Base-by-base conservation (phyloP, 2,113 vertebrate genomes). In the Oceanites oceanicus region DNA sequence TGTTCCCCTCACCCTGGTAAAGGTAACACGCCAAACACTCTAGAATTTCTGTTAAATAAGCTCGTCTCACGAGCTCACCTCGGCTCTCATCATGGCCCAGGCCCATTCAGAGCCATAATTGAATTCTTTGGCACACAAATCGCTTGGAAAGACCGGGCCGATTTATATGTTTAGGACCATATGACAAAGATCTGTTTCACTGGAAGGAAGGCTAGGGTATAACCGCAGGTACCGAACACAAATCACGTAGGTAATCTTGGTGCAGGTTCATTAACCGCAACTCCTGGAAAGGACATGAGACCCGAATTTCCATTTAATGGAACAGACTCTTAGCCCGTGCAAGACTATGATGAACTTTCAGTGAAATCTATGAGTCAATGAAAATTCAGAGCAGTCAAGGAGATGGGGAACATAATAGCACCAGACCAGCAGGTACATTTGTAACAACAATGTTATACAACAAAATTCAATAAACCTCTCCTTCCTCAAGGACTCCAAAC, bases 141-240 rank as follows among this genome's bases (percentile, higher is more conserved):
- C 0, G 0, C 30, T 88, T 44, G 27, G 78, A 94, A 92, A 88
- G 92, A 27, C 74, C 0, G 0, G 47, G 47, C 23, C 2, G 0
- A 55, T 89, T 94, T 75, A 17, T 78, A 40, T 49, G 36, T 75
- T 91, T 45, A 85, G 89, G 89, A 61, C 56, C 62, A 47, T 81
- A 90, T 72, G 89, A 96, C 91, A 95, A 92, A 96, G 93, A 91
- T 81, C 76, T 81, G 91, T 81, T 94, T 84, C 61, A 30, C 58
- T 71, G 80, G 84, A 56, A 91, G 73, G 73, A 86, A 84, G 6
- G 26, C 6, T 34, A 8, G 76, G 56, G 40, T 45, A 56, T 52
- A 78, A 81, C 66, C 75, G 56, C 58, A 90, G 86, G 88, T 88
- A 93, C 66, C 0, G 0, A 87, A 16, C 1, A 3, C n/a, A 82